Evolutionary conservation across 2,888 invertebrate genomes (phyloP).

Genomic region (Augochlorella aurata): DNA sequence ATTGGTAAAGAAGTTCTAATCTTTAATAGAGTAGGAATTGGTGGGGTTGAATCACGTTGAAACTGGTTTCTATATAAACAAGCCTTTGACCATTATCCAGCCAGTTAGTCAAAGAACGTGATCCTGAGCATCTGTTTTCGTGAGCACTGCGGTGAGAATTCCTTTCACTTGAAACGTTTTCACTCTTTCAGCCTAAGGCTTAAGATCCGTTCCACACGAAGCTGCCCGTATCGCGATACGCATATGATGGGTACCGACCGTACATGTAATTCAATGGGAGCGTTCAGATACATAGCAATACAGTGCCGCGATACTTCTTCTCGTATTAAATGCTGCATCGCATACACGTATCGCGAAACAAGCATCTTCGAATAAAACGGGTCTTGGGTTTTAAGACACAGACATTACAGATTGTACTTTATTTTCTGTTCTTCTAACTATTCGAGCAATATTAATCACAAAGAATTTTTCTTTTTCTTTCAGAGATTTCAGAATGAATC

Average conservation of each 20-base stretch:
- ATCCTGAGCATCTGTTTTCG: slow-evolving; percentile 31
- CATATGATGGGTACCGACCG: too few relatives aligned
- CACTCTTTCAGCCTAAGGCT: background rate
- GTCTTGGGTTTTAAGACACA: too few relatives aligned
- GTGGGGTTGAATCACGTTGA: slow-evolving; percentile 51
- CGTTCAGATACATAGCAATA: too few relatives aligned
- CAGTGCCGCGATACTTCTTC: too few relatives aligned
- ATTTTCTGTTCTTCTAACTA: background rate
- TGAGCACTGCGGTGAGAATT: slow-evolving; percentile 66
- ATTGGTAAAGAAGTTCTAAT: too few relatives aligned
- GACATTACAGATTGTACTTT: background rate
- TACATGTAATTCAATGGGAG: too few relatives aligned
- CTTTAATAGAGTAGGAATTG: background rate
- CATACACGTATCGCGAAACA: too few relatives aligned
- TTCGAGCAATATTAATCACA: background rate
- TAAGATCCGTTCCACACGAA: background rate
- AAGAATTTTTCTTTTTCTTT: slow-evolving; percentile 30
- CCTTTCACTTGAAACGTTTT: slow-evolving; percentile 64
- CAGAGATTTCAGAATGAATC: slow-evolving; percentile 67
- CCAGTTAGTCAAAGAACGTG: slow-evolving; percentile 63
- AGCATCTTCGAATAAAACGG: too few relatives aligned
- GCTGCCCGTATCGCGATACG: too few relatives aligned
- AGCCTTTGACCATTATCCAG: slow-evolving; percentile 71
- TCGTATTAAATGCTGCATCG: too few relatives aligned
- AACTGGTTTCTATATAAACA: slow-evolving; percentile 71